Evolutionary conservation across 2,113 vertebrate genomes (phyloP).

Genomic region (Loxodonta africana): DNA sequence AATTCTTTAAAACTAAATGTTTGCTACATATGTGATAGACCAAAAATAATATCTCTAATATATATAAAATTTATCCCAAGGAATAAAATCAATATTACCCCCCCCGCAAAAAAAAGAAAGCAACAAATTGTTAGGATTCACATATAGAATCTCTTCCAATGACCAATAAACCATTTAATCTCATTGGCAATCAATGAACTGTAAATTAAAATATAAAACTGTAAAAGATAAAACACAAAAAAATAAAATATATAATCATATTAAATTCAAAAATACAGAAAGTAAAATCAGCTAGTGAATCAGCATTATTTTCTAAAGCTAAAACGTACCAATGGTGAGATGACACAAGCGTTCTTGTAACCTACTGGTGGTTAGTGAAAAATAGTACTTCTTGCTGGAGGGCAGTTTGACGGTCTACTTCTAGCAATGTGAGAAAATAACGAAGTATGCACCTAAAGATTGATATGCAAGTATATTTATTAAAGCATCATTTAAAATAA

Average conservation of each 20-base stretch:
- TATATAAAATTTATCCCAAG: not conserved
- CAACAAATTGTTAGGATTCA: not conserved
- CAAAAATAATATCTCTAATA: not conserved
- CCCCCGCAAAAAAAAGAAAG: not conserved
- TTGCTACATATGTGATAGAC: not conserved
- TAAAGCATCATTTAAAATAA: slow-evolving; percentile 41
- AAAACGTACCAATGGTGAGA: not conserved
- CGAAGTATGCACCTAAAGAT: not conserved
- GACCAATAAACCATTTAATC: not conserved
- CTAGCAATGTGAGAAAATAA: not conserved
- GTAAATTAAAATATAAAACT: not conserved
- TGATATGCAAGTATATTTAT: not conserved
- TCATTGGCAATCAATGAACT: not conserved
- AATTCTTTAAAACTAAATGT: slow-evolving; percentile 13
- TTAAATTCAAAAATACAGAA: slow-evolving; percentile 27
- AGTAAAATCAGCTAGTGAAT: not conserved
- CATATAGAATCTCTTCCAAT: not conserved
- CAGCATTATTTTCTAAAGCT: not conserved
- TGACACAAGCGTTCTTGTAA: not conserved
- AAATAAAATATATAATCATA: not conserved
- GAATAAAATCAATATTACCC: slow-evolving; percentile 10
- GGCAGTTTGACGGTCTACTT: not conserved
- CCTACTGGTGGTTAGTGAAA: not conserved
- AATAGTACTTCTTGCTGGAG: not conserved
- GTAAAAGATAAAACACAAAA: not conserved